Conservation (phyloP, 2,797 vertebrate species). For the Bovichtus diacanthus region DNA sequence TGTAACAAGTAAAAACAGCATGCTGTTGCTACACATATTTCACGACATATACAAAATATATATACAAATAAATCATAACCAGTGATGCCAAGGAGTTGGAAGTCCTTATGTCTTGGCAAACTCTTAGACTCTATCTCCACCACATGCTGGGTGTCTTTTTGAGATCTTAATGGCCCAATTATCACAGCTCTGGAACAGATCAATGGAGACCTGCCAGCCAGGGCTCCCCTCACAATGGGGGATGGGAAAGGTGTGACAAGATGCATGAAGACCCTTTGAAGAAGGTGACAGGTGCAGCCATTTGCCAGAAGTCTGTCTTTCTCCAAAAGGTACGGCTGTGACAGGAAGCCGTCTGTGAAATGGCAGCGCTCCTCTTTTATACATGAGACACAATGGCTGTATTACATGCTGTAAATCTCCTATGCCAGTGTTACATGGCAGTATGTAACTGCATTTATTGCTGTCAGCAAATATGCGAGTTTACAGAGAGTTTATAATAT, state of each 20-base stretch:
- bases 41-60: no score
- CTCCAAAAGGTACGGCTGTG: constrained; percentile 60
- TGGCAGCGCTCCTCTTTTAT: constrained; percentile 55
- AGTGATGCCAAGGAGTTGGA: constrained; percentile 46
- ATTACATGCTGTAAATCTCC: constrained; percentile 52
- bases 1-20: constrained; percentile 15
- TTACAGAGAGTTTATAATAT: constrained; percentile 32
- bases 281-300: constrained; percentile 68
- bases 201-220: constrained; percentile 77
- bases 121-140: constrained; percentile 52
- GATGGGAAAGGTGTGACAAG: constrained; percentile 79
- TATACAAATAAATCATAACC: constrained; percentile 49
- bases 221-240: constrained; percentile 71
- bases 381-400: constrained; percentile 60
- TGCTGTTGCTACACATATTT: constrained; percentile 47
- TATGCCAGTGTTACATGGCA: constrained; percentile 28
- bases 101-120: constrained; percentile 51
- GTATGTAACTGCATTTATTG: constrained; percentile 21
- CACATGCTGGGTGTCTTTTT: constrained; percentile 77
- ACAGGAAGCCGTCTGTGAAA: constrained; percentile 60
- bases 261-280: constrained; percentile 73
- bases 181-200: constrained; percentile 77
- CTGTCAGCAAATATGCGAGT: constrained; percentile 26
- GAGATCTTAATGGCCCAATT: constrained; percentile 83
- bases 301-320: constrained; percentile 73